Conservation (phyloP, 2,888 invertebrate species). For the Amblyteles armatorius region DNA sequence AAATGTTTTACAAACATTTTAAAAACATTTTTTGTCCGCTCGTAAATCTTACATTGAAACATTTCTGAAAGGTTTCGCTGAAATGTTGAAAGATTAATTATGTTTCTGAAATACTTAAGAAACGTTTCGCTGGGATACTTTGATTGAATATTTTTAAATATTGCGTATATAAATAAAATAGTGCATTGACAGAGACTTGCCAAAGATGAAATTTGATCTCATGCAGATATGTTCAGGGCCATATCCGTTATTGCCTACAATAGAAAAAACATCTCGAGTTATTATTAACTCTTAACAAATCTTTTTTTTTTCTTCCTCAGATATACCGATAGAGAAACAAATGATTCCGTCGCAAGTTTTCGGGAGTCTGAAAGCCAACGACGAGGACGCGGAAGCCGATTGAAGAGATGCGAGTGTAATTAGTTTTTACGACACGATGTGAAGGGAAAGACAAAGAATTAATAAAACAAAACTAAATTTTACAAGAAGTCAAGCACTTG, state of each 20-base stretch:
- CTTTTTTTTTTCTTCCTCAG: constrained; percentile 78
- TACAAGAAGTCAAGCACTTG: constrained; percentile 2
- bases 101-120: too few relatives aligned
- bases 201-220: too few relatives aligned
- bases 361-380: constrained; percentile 89
- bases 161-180: too few relatives aligned
- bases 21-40: too few relatives aligned
- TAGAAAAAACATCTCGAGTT: constrained; percentile 7
- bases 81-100: too few relatives aligned
- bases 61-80: too few relatives aligned
- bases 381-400: constrained; percentile 78
- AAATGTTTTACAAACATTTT: too few relatives aligned
- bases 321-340: constrained; percentile 93
- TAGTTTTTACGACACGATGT: constrained; percentile 45
- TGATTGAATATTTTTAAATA: too few relatives aligned
- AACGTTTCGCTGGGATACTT: too few relatives aligned
- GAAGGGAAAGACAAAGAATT: constrained; percentile 37
- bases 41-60: too few relatives aligned
- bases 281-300: constrained; percentile 33
- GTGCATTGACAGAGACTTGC: too few relatives aligned
- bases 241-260: not conserved
- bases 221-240: too few relatives aligned
- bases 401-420: constrained; percentile 22
- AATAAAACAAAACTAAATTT: constrained; percentile 54
- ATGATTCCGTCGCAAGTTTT: constrained; percentile 96